Base-by-base conservation (phyloP, 2,113 vertebrate genomes). In the Motacilla alba region DNA sequence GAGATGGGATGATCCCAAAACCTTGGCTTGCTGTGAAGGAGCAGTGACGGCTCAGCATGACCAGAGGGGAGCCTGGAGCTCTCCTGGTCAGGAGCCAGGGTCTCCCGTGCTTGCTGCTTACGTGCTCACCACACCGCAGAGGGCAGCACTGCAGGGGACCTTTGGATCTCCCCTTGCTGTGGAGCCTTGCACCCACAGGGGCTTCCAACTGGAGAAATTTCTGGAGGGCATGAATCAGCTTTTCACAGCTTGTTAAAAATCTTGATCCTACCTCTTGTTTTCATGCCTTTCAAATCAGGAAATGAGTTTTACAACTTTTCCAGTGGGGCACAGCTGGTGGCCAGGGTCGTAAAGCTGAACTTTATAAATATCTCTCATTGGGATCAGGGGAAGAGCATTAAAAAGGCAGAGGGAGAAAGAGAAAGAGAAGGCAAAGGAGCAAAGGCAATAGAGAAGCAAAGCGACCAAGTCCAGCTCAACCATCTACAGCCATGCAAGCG, bases 221-320 rank as follows among this genome's bases (percentile, higher is more conserved):
- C 97, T 87, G 95, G 95, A 97, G 97, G 97, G 96, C 97, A 98
- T 98, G 98, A 98, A 98, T 98, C 98, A 98, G 97, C 97, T 97
- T 97, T 98, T 98, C 97, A 97, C 98, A 98, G 98, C 98, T 98
- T 97, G 97, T 98, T 98, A 98, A 98, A 98, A 97, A 95, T 93
- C 90, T 93, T 93, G 88, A 92, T 94, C 93, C 93, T 97, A 96
- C 96, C 97, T 97, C 97, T 97, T 98, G 97, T 98, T 98, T 98
- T 98, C 96, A 96, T 97, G 97, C 97, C 97, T 95, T 97, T 98
- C 97, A 97, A 96, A 97, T 96, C 98, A 98, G 98, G 98, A 98
- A 98, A 98, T 97, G 96, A 96, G 94, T 97, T 97, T 97, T 97
- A 97, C 95, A 96, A 95, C 97, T 88, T 92, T 98, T 98, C 98